phyloP scores from a whole-genome alignment of 2,113 vertebrate species.

The Halcyon malimbica region DNA sequence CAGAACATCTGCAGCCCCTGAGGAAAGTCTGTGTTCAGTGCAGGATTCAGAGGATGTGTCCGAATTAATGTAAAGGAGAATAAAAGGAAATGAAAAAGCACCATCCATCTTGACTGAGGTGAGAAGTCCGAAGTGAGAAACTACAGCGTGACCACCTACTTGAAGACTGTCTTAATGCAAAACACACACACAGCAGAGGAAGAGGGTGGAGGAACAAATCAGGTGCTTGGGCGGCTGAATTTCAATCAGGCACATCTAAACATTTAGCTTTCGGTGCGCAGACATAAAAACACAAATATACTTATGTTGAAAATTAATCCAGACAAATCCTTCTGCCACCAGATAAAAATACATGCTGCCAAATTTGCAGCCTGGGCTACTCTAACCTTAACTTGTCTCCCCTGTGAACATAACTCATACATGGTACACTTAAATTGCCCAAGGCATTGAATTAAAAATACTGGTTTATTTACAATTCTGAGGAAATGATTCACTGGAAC shows the following conservation, averaged over 20 bases:
- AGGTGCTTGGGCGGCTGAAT: background rate
- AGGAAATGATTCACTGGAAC: conserved; percentile 24
- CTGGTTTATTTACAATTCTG: conserved; percentile 50
- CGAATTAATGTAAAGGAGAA: background rate
- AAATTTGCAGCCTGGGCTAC: background rate
- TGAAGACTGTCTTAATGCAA: background rate
- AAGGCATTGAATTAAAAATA: conserved; percentile 25
- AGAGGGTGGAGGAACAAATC: background rate
- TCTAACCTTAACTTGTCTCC: background rate
- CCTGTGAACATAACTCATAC: background rate
- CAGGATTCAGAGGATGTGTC: background rate
- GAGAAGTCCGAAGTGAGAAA: background rate
- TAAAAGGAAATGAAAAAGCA: background rate
- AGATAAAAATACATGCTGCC: background rate
- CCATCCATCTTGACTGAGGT: background rate
- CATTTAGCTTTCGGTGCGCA: background rate
- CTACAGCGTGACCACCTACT: background rate
- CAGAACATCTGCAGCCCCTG: background rate
- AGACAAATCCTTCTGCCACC: background rate
- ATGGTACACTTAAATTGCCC: background rate
- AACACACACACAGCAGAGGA: background rate
- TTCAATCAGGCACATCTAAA: background rate
- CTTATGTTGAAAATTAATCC: background rate
- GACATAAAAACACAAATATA: background rate
- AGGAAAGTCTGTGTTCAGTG: background rate